Percentiles rank a stretch among this genome's conserved stretches.
Evolutionary conservation across 2,888 invertebrate genomes (phyloP).

Genomic region (Bedellia somnulentella): DNA sequence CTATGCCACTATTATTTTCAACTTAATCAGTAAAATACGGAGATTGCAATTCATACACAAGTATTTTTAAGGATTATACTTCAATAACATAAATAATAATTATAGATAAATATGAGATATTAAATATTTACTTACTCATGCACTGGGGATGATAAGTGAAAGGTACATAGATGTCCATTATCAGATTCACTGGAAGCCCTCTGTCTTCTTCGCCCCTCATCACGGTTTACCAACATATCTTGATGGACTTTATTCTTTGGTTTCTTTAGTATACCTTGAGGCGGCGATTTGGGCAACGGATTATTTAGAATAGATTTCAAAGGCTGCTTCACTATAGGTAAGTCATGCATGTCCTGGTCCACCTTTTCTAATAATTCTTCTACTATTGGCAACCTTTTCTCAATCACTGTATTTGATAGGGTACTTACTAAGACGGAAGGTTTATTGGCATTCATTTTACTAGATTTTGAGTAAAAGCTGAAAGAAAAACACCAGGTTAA

Average conservation of each 20-base stretch:
- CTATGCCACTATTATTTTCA: too few species aligned
- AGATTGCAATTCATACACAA: too few species aligned
- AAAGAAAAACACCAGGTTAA: too few species aligned
- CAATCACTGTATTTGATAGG: slow-evolving; percentile 10
- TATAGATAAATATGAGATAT: too few species aligned
- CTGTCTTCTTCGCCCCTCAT: slow-evolving; percentile 47
- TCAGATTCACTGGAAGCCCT: slow-evolving; percentile 54
- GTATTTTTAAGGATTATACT: too few species aligned
- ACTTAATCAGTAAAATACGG: too few species aligned
- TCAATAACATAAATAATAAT: too few species aligned
- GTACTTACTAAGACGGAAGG: too few species aligned
- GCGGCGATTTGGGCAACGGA: slow-evolving; percentile 33
- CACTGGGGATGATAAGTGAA: slow-evolving; percentile 26
- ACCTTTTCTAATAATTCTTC: slow-evolving; percentile 48
- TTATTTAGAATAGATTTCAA: slow-evolving; percentile 53
- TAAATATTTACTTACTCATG: too few species aligned
- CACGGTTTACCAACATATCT: slow-evolving; percentile 24
- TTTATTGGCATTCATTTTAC: too few species aligned
- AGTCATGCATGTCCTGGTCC: slow-evolving; percentile 38
- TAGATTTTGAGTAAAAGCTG: too few species aligned
- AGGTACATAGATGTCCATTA: slow-evolving; percentile 26
- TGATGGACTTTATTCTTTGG: slow-evolving; percentile 32
- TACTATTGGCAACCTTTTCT: slow-evolving; percentile 41
- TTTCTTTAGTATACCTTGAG: slow-evolving; percentile 45
- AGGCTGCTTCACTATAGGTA: slow-evolving; percentile 35